Conservation (phyloP, 2,797 vertebrate genomes). For the Tamandua tetradactyla region DNA sequence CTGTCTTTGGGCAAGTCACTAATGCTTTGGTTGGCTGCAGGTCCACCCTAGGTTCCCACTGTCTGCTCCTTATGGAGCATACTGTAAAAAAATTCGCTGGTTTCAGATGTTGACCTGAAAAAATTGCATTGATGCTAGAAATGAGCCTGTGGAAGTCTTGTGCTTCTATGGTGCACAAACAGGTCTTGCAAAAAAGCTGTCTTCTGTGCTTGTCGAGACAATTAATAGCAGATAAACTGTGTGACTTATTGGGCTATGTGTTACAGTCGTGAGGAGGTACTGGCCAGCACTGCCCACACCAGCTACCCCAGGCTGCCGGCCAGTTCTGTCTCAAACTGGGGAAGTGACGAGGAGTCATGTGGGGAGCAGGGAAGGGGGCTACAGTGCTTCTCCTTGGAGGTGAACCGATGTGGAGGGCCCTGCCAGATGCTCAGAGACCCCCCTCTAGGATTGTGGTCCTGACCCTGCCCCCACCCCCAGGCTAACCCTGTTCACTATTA, state of each 20-base stretch:
- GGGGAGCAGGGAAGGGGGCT: not conserved
- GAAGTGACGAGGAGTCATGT: not conserved
- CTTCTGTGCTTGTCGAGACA: not conserved
- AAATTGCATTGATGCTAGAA: not conserved
- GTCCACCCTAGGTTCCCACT: not conserved
- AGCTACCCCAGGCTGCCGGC: not conserved
- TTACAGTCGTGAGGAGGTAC: not conserved
- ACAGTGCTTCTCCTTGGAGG: not conserved
- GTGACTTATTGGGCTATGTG: not conserved
- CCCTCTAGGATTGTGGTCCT: not conserved
- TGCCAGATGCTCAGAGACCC: not conserved
- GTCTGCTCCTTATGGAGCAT: not conserved
- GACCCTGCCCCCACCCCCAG: too few relatives aligned
- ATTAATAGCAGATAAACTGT: not conserved
- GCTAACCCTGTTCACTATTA: not conserved
- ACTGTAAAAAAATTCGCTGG: fast-evolving
- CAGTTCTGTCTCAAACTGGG: too few relatives aligned
- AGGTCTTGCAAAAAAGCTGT: not conserved
- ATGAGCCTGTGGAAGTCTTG: not conserved
- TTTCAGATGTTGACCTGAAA: not conserved
- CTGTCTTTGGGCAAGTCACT: not conserved
- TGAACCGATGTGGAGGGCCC: not conserved
- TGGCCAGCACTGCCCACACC: not conserved
- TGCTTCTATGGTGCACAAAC: not conserved
- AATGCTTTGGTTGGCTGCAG: too few relatives aligned